Percentiles rank a stretch among this genome's conserved stretches.
phyloP scores from a whole-genome alignment of 2,113 vertebrate genomes.

The Otocyon megalotis region DNA sequence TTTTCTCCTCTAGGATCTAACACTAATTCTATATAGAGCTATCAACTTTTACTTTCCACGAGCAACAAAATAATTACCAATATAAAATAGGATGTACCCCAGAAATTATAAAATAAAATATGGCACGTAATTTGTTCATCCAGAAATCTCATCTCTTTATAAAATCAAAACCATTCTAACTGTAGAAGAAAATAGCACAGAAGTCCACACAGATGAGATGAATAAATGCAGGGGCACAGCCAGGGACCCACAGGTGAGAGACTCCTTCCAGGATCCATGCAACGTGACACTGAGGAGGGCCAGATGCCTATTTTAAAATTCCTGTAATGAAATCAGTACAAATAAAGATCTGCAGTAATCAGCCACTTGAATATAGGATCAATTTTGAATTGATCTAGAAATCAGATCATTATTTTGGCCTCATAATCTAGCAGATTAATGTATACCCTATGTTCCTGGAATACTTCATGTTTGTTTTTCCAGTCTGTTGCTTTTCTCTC shows the following conservation, averaged over 20 bases:
- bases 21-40: neutral
- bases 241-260: neutral
- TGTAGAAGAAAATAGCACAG: neutral
- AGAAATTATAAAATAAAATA: neutral
- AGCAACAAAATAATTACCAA: neutral
- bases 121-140: neutral
- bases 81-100: neutral
- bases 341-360: neutral
- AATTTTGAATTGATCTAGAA: constrained; percentile 40
- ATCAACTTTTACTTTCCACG: neutral
- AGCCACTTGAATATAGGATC: neutral
- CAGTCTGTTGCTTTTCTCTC: neutral
- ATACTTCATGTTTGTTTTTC: neutral
- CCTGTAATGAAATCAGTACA: neutral
- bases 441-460: neutral
- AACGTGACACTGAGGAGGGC: neutral
- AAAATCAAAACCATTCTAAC: neutral
- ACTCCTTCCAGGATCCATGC: neutral
- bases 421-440: neutral
- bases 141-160: neutral
- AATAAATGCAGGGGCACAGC: neutral
- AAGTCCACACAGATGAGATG: neutral
- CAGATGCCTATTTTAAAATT: neutral
- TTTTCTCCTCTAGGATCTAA: neutral
- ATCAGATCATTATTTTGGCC: neutral